These are phyloP conservation scores for Cyclina sinensis DNA, from an alignment of 1,140 invertebrate genomes.

Conservation along the genomic window DNA sequence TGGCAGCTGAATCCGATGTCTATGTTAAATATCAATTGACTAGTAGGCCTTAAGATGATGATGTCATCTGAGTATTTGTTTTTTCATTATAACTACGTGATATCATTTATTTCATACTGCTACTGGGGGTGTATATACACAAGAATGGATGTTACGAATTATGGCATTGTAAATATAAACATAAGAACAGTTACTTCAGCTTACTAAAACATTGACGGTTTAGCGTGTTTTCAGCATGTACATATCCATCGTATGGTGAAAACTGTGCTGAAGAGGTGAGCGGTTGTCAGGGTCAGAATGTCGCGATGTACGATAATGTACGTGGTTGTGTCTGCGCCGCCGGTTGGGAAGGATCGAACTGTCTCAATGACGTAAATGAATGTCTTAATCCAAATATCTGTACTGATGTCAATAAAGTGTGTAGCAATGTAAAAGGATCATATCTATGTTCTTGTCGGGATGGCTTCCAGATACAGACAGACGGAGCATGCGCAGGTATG, in stretches of 20 bases:
- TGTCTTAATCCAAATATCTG: conserved; percentile 63
- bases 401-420: conserved; percentile 28
- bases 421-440: conserved; percentile 69
- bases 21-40: too few species aligned
- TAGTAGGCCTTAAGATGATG: too few species aligned
- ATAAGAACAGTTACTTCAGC: too few species aligned
- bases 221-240: conserved; percentile 53
- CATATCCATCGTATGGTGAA: conserved; percentile 60
- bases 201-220: too few species aligned
- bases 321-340: conserved; percentile 69
- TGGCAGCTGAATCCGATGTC: too few species aligned
- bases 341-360: conserved; percentile 71
- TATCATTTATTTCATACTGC: too few species aligned
- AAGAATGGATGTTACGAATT: too few species aligned
- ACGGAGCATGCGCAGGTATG: not conserved
- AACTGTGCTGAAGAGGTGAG: conserved; percentile 65
- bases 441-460: conserved; percentile 62
- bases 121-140: too few species aligned
- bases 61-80: too few species aligned
- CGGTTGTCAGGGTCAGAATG: conserved; percentile 61
- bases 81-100: too few species aligned
- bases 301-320: conserved; percentile 55
- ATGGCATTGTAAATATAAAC: too few species aligned
- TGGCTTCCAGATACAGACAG: conserved; percentile 23
- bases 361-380: conserved; percentile 71